Evolutionary conservation across 2,797 vertebrate species (phyloP).

Genomic region (Acestrorhynchus altus): DNA sequence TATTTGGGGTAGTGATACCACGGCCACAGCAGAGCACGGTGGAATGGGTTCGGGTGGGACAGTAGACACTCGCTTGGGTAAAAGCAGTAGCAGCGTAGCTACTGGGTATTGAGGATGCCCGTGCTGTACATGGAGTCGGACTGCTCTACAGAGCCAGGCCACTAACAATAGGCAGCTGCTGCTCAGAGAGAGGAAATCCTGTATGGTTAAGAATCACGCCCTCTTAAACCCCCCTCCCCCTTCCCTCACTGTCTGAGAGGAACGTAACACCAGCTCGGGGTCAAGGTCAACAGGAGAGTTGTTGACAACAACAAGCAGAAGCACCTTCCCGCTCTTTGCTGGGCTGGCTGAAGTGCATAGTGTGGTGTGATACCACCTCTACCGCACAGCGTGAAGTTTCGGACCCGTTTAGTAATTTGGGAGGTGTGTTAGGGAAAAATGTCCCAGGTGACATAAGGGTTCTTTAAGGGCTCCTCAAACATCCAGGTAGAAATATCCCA

Average conservation of each 20-base stretch:
- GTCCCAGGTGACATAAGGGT: too few species aligned
- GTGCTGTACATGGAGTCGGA: constrained; percentile 53
- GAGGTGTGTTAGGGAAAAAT: too few species aligned
- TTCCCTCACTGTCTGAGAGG: constrained; percentile 50
- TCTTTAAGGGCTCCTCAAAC: too few species aligned
- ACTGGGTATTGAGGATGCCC: constrained; percentile 18
- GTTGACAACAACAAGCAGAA: constrained; percentile 69
- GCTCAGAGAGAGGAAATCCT: constrained; percentile 83
- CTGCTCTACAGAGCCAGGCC: constrained; percentile 65
- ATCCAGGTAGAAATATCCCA: too few species aligned
- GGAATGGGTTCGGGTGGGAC: constrained; percentile 24
- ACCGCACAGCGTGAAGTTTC: too few species aligned
- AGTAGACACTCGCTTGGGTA: constrained; percentile 42
- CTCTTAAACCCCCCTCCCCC: constrained; percentile 29
- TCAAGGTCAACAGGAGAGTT: constrained; percentile 75
- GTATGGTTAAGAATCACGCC: constrained; percentile 79
- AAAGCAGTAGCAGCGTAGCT: background rate
- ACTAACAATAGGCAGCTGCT: constrained; percentile 80
- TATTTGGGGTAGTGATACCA: too few species aligned
- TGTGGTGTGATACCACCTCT: too few species aligned
- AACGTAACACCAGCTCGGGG: constrained; percentile 65
- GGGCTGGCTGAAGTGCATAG: constrained; percentile 3
- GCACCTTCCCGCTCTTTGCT: constrained; percentile 41
- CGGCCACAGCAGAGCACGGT: too few species aligned
- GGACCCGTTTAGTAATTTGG: too few species aligned